Percentiles rank a stretch among this genome's conserved stretches.
Evolutionary conservation across 2,113 vertebrate species (phyloP).

Genomic region (Xyrauchen texanus): DNA sequence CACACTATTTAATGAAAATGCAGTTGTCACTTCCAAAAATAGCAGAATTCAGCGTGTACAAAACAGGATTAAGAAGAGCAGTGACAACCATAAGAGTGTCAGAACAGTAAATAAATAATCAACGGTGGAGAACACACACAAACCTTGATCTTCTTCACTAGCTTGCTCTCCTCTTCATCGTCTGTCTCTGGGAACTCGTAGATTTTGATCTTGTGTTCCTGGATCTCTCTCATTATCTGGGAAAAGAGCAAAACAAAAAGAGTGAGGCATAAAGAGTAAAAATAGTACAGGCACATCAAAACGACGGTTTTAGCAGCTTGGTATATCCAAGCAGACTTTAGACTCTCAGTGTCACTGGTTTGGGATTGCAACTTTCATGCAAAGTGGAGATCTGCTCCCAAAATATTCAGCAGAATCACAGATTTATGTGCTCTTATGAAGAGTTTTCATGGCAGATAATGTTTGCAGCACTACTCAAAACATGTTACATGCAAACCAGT

Average conservation of each 20-base stretch:
- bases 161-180: conserved; percentile 94
- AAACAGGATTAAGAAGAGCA: too few species aligned
- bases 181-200: conserved; percentile 96
- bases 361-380: neutral
- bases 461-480: neutral
- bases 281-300: neutral
- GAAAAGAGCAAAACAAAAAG: neutral
- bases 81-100: too few species aligned
- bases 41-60: too few species aligned
- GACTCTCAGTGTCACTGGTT: neutral
- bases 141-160: conserved; percentile 94
- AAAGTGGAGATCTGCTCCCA: neutral
- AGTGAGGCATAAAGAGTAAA: neutral
- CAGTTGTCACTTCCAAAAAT: too few species aligned
- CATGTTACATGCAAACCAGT: neutral
- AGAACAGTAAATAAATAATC: too few species aligned
- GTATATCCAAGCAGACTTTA: neutral
- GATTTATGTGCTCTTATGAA: neutral
- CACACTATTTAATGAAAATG: too few species aligned
- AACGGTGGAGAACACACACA: neutral
- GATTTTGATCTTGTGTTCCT: conserved; percentile 97
- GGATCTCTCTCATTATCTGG: conserved; percentile 97
- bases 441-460: too few species aligned
- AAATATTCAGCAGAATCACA: neutral
- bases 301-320: neutral